phyloP scores from a whole-genome alignment of 2,797 vertebrate species.

The Argya squamiceps region DNA sequence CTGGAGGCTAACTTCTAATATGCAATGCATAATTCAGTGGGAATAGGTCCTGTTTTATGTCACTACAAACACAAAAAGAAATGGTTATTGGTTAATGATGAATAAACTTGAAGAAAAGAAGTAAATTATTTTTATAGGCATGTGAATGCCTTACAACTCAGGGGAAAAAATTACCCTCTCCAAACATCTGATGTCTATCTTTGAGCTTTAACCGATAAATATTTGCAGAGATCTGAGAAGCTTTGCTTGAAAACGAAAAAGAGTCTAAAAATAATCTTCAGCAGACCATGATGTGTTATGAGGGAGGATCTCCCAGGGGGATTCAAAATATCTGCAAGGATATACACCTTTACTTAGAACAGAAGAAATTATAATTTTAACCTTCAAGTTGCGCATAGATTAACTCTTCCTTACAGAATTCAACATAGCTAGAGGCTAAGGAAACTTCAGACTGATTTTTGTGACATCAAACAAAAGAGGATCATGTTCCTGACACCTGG shows the following conservation, averaged over 20 bases:
- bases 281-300: not conserved
- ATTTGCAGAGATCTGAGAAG: not conserved
- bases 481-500: not conserved
- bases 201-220: not conserved
- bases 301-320: not conserved
- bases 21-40: not conserved
- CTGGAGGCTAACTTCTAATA: slow-evolving; percentile 9
- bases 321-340: not conserved
- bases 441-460: slow-evolving; percentile 31
- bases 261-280: not conserved
- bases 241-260: not conserved
- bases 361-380: slow-evolving; percentile 9
- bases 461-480: slow-evolving; percentile 34
- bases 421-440: slow-evolving; percentile 13
- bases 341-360: slow-evolving; percentile 2
- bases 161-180: not conserved
- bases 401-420: slow-evolving; percentile 37
- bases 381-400: not conserved
- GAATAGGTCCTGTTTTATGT: not conserved
- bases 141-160: not conserved
- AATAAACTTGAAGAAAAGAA: slow-evolving; percentile 4
- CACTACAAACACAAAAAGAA: not conserved
- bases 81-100: not conserved
- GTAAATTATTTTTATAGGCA: not conserved
- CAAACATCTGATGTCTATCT: not conserved